Percentiles rank a stretch among this genome's conserved stretches.
Conservation (phyloP, 2,113 vertebrate genomes). For the Odontesthes bonariensis region DNA sequence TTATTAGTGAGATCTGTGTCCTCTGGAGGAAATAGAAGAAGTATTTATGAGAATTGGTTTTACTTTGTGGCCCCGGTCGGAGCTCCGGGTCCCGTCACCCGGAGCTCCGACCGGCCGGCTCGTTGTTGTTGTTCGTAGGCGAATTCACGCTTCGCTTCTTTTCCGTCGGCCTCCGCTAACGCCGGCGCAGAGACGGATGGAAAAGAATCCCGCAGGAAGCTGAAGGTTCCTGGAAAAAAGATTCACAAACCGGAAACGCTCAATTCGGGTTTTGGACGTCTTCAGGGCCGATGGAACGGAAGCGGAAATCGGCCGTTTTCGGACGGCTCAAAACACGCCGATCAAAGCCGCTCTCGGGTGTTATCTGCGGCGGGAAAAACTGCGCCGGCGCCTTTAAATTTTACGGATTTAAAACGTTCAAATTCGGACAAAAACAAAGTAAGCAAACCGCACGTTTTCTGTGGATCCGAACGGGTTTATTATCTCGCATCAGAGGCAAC, state of each 20-base stretch:
- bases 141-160: too few relatives aligned
- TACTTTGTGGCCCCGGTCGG: constrained; percentile 20
- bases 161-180: constrained; percentile 37
- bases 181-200: constrained; percentile 7
- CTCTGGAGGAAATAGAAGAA: constrained; percentile 58
- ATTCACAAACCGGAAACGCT: neutral
- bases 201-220: constrained; percentile 9
- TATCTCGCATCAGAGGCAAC: too few relatives aligned
- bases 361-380: too few relatives aligned
- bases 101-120: constrained; percentile 36
- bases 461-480: too few relatives aligned
- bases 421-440: too few relatives aligned
- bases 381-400: neutral
- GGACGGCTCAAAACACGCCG: too few relatives aligned
- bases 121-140: constrained; percentile 42
- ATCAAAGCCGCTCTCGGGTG: neutral
- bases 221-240: constrained; percentile 7
- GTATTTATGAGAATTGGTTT: constrained; percentile 67
- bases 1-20: constrained; percentile 61
- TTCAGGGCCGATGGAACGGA: neutral
- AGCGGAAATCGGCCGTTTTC: neutral
- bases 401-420: too few relatives aligned
- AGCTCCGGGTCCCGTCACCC: constrained; percentile 21
- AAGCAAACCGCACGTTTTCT: too few relatives aligned
- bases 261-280: neutral